Conservation (phyloP, 2,797 vertebrate genomes). For the Chromobotia macracanthus region DNA sequence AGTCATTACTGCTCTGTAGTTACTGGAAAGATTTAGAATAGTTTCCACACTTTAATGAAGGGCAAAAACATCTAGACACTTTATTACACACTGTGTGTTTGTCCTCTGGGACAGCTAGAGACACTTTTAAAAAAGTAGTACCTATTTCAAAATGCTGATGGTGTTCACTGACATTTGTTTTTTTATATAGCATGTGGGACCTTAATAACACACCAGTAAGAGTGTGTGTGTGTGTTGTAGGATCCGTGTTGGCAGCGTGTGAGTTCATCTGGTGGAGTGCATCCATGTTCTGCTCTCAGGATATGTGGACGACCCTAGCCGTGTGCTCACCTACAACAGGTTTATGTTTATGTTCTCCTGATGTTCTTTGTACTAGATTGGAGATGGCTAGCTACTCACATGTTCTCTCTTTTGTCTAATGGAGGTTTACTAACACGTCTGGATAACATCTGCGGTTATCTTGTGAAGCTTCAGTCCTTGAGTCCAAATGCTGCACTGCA, state of each 20-base stretch:
- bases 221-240: conserved; percentile 65
- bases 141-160: background rate
- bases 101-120: too few relatives aligned
- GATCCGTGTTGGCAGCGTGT: conserved; percentile 94
- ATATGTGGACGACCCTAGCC: conserved; percentile 90
- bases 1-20: background rate
- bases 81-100: too few relatives aligned
- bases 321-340: conserved; percentile 87
- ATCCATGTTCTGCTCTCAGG: conserved; percentile 89
- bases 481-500: conserved; percentile 85
- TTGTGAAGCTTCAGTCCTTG: conserved; percentile 95
- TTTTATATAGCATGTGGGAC: too few relatives aligned
- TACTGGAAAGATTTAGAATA: background rate
- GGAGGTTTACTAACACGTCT: conserved; percentile 91
- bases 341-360: conserved; percentile 52
- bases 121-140: too few relatives aligned
- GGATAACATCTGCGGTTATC: conserved; percentile 92
- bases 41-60: too few relatives aligned
- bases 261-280: conserved; percentile 92
- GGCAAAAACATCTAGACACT: too few relatives aligned
- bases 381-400: background rate
- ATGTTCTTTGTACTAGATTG: background rate
- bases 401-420: conserved; percentile 69
- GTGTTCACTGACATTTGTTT: too few relatives aligned
- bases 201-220: too few relatives aligned